phyloP scores from a whole-genome alignment of 2,113 vertebrate genomes.

The Columbina picui region DNA sequence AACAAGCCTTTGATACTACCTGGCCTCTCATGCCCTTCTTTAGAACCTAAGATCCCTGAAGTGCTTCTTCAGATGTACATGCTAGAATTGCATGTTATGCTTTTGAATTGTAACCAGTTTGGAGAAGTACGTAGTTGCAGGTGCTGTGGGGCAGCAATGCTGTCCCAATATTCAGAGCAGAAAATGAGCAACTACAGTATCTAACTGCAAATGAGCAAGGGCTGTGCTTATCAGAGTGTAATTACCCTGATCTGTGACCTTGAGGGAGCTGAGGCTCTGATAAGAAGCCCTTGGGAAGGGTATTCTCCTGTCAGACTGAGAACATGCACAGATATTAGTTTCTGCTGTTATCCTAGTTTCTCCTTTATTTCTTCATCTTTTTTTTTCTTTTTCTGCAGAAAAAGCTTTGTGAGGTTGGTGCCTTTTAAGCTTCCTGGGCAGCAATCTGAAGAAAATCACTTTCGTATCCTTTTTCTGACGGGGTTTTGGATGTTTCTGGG shows the following conservation, averaged over 20 bases:
- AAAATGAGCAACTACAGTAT: background rate
- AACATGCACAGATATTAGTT: background rate
- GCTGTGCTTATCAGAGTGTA: slow-evolving; percentile 35
- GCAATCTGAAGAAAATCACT: background rate
- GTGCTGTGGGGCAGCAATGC: background rate
- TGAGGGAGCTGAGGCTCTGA: slow-evolving; percentile 33
- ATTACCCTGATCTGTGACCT: slow-evolving; percentile 60
- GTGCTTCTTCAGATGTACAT: background rate
- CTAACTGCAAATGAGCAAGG: slow-evolving; percentile 24
- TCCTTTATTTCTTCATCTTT: background rate
- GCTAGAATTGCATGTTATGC: background rate
- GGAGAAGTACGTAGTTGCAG: background rate
- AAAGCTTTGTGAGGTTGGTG: background rate
- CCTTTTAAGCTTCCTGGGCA: background rate
- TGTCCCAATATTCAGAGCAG: background rate
- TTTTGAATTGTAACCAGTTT: background rate
- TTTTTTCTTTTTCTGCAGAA: background rate
- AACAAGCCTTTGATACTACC: background rate
- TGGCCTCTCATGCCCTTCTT: rapidly evolving
- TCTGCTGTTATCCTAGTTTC: background rate
- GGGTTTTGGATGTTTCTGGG: background rate
- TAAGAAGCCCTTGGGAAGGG: slow-evolving; percentile 31
- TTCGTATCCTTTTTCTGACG: background rate
- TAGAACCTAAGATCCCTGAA: background rate
- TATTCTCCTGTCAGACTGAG: background rate